A percentile compares a stretch with the other conserved stretches of the same genome.
phyloP scores from a whole-genome alignment of 2,888 invertebrate species.

The Dryadula phaetusa region DNA sequence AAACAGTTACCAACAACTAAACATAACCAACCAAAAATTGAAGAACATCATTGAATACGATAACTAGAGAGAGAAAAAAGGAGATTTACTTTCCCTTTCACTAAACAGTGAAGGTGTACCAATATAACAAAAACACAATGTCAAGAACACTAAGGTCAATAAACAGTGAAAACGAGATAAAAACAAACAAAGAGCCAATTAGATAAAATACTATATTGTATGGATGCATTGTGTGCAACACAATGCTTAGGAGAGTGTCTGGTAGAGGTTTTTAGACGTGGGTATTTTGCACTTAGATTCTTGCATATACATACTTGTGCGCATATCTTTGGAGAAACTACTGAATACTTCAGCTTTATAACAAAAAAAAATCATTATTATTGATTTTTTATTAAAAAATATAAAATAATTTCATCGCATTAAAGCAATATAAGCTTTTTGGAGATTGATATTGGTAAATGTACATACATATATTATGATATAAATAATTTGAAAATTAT shows the following conservation, averaged over 20 bases:
- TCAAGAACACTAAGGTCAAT: slow-evolving; percentile 35
- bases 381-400: too few relatives aligned
- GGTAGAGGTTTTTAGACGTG: slow-evolving; percentile 20
- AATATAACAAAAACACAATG: slow-evolving; percentile 31
- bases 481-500: too few relatives aligned
- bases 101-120: background rate
- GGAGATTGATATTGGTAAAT: too few relatives aligned
- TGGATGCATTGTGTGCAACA: slow-evolving; percentile 34
- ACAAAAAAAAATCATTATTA: too few relatives aligned
- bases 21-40: too few relatives aligned
- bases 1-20: too few relatives aligned
- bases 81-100: background rate
- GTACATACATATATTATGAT: too few relatives aligned
- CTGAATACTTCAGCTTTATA: too few relatives aligned
- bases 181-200: slow-evolving; percentile 40
- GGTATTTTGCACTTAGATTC: background rate
- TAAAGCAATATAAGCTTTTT: too few relatives aligned
- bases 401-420: too few relatives aligned
- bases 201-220: slow-evolving; percentile 34
- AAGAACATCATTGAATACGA: too few relatives aligned
- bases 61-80: too few relatives aligned
- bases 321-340: background rate
- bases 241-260: slow-evolving; percentile 36
- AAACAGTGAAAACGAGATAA: slow-evolving; percentile 31
- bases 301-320: background rate